Conservation (phyloP, 92 coral and sea anemone species). For the Pocillopora grandis region DNA sequence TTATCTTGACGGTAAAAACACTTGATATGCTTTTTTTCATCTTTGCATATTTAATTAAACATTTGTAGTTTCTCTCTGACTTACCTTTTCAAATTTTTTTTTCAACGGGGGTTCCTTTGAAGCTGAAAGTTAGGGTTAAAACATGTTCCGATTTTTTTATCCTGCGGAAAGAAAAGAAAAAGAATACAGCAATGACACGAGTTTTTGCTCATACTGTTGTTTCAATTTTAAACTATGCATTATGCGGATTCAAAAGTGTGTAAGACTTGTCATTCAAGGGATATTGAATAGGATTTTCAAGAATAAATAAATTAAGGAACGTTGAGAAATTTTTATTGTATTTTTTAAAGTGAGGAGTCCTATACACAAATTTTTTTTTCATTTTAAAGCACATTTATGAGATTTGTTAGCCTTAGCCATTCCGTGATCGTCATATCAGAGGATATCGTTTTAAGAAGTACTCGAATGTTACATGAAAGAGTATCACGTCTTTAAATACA, state of each 20-base stretch:
- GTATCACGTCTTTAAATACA: too few relatives aligned
- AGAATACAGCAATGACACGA: background rate
- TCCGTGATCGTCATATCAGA: too few relatives aligned
- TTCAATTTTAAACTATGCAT: background rate
- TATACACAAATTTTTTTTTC: background rate
- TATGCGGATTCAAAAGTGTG: background rate
- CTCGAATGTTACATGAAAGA: too few relatives aligned
- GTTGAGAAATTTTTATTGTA: background rate
- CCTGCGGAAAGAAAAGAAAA: constrained; percentile 7
- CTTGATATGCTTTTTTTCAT: too few relatives aligned
- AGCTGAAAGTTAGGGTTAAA: background rate
- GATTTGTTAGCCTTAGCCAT: background rate
- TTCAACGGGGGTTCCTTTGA: background rate
- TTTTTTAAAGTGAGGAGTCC: background rate
- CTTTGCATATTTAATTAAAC: background rate
- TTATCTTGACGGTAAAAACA: too few relatives aligned
- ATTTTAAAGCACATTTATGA: background rate
- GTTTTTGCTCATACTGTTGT: background rate
- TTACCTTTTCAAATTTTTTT: background rate
- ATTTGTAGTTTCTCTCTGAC: background rate
- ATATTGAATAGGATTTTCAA: background rate
- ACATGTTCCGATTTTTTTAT: constrained; percentile 2
- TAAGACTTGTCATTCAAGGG: background rate
- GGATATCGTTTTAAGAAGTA: too few relatives aligned
- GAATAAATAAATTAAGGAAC: background rate